These are phyloP conservation scores for Leucophora obtusa DNA, from an alignment of 2,888 invertebrate genomes.

Conservation along the genomic window DNA sequence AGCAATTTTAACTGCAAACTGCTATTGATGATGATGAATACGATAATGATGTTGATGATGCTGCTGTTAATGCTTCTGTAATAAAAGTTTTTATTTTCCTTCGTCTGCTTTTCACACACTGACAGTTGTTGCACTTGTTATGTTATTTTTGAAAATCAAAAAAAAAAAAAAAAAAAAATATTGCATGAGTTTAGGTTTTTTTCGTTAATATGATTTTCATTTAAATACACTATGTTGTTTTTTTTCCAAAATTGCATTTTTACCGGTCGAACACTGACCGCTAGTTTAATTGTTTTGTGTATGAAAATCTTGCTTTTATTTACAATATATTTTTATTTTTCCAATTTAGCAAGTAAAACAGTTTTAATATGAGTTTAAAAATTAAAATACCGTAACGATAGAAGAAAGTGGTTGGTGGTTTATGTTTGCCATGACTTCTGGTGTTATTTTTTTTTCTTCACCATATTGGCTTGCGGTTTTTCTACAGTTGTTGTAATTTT, in stretches of 20 bases:
- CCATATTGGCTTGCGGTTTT: neutral
- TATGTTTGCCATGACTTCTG: slow-evolving; percentile 57
- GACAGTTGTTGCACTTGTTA: slow-evolving; percentile 55
- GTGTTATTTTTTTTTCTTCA: slow-evolving; percentile 19
- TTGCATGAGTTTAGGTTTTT: slow-evolving; percentile 22
- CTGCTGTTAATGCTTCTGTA: neutral
- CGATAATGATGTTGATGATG: neutral
- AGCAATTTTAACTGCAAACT: slow-evolving; percentile 20
- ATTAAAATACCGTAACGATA: slow-evolving; percentile 61
- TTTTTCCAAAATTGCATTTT: slow-evolving; percentile 42
- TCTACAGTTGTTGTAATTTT: neutral
- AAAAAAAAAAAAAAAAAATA: no score
- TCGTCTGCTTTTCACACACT: neutral
- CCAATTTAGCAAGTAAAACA: slow-evolving; percentile 38
- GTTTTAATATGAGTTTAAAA: slow-evolving; percentile 39
- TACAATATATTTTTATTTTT: slow-evolving; percentile 4
- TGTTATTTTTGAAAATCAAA: slow-evolving; percentile 5
- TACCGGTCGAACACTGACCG: slow-evolving; percentile 63
- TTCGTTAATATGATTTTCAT: neutral
- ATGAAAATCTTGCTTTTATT: slow-evolving; percentile 48
- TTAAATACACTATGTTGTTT: neutral
- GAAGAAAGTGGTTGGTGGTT: slow-evolving; percentile 49
- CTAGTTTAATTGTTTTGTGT: slow-evolving; percentile 46
- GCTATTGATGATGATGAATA: neutral
- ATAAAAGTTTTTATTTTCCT: neutral